Conservation (phyloP, 2,113 vertebrate species). For the Pterocles burchelli region DNA sequence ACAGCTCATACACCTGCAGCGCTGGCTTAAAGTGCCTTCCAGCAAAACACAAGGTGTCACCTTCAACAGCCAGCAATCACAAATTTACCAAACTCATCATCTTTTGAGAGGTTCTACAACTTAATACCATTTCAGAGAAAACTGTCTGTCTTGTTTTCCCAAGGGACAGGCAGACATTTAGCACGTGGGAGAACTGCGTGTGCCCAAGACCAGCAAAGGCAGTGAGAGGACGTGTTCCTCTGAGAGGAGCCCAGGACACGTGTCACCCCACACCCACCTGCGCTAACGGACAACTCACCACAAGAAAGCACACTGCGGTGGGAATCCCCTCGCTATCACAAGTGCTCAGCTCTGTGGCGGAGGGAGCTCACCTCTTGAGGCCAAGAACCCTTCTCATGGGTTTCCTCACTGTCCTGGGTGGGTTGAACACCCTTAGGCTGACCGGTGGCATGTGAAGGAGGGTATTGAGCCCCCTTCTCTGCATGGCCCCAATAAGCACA, state of each 20-base stretch:
- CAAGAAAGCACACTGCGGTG: conserved; percentile 73
- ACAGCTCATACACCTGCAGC: background rate
- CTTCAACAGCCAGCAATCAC: background rate
- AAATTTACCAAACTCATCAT: background rate
- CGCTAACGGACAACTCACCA: conserved; percentile 81
- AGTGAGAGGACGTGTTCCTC: background rate
- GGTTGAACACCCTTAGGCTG: background rate
- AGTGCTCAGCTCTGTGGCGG: conserved; percentile 63
- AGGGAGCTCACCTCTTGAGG: conserved; percentile 76
- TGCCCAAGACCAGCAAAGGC: background rate
- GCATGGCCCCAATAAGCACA: accelerated
- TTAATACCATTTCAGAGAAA: background rate
- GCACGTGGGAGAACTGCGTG: conserved; percentile 48
- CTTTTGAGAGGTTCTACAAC: background rate
- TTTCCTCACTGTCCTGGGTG: background rate
- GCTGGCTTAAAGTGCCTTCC: background rate
- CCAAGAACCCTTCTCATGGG: background rate
- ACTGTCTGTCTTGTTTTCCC: conserved; percentile 13
- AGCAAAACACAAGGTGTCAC: background rate
- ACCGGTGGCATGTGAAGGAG: background rate
- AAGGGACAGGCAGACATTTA: background rate
- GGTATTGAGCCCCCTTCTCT: background rate
- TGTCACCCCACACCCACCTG: conserved; percentile 73
- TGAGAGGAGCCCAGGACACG: background rate
- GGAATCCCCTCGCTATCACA: conserved; percentile 80